Evolutionary conservation across 2,113 vertebrate genomes (phyloP), one percentile per base, ranked within the genome.

Genomic region (Silurus meridionalis): DNA sequence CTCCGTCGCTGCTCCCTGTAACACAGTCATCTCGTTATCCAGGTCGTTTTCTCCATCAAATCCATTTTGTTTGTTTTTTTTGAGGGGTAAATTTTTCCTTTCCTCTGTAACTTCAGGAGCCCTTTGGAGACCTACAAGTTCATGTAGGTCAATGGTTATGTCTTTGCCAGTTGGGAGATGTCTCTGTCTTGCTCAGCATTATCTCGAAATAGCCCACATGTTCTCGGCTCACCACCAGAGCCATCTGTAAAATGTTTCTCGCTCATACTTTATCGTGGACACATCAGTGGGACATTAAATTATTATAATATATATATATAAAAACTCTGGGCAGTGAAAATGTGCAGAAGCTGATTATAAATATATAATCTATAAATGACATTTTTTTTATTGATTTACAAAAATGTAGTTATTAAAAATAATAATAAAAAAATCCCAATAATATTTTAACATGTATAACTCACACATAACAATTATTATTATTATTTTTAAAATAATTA

Each of bases 131-230:
- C 28, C 80, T 74, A 48, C 15, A 82, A 52, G 77, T 58, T 37
- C 58, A 28, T 37, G 37, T 58, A 74, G 60, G 84, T 85, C 37
- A 37, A 37, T 37, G 37, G 37, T 87, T 74, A 57, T 83, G 85
- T 83, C 86, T 77, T 74, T 85, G 83, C 55, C 69, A 88, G 88
- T 64, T 14, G 85, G 80, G 88, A 91, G 89, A 86, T 0, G 37
- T 0, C 89, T 89, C 89, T 95, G 93, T 95, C 96, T 92, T 92
- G 95, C 95, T 95, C 94, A 95, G 95, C 96, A 87, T 91, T 91
- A 93, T 93, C 97, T 97, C 95, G 95, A 98, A 98, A 99, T 98
- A 98, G 97, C 95, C 95, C 90, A 92, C 88, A 90, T 94, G 75
- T 72, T 50, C 89, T 90, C 89, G 90, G 90, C 80, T 72, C 8